Evolutionary conservation across 2,888 invertebrate genomes (phyloP), one percentile per base, ranked within the genome.

Genomic region (Agonum fuliginosum): DNA sequence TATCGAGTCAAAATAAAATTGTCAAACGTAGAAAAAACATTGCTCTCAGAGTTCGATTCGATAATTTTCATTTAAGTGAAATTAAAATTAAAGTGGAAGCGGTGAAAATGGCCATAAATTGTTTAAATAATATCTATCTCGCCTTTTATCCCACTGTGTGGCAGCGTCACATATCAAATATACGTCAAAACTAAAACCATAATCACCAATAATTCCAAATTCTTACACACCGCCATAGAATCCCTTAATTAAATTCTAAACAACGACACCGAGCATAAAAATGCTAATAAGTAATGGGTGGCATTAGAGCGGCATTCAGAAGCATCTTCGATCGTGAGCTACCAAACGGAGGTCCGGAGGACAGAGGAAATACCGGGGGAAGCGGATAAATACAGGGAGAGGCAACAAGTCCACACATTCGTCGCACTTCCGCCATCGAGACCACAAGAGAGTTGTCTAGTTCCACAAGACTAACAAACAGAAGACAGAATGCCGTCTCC

Each of bases 401-500:
- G 62, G 41, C 62, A 58, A 74, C 62, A 58, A 41, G 74, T 62
- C 41, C 24, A 27, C 41, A 17, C 58, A 74, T 58, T 62, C 70
- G 17, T 34, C 48, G 12, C 46, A 41, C 46, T 37, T 41, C 54
- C 20, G 51, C 17, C 20, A 67, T 20, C 22, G 22, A 54, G 12
- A 20, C 3, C 14, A n/a, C n/a, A n/a, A n/a, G n/a, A n/a, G n/a
- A 70, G 43, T 67, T 43, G 22, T 43, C 17, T 17, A 12, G 19
- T 46, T 22, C 43, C 20, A 34, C 20, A 2, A 75, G 81, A n/a
- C 10, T n/a, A 54, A n/a, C 10, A 20, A 12, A 14, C 30, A 62
- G 20, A 62, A 62, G n/a, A 62, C 27, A 62, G 30, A 86, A 90
- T 90, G 90, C 90, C 90, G 80, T 88, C 89, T 22, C 90, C 90